Evolutionary conservation across 1,140 invertebrate genomes (phyloP).

Genomic region (Oreohelix idahoensis): DNA sequence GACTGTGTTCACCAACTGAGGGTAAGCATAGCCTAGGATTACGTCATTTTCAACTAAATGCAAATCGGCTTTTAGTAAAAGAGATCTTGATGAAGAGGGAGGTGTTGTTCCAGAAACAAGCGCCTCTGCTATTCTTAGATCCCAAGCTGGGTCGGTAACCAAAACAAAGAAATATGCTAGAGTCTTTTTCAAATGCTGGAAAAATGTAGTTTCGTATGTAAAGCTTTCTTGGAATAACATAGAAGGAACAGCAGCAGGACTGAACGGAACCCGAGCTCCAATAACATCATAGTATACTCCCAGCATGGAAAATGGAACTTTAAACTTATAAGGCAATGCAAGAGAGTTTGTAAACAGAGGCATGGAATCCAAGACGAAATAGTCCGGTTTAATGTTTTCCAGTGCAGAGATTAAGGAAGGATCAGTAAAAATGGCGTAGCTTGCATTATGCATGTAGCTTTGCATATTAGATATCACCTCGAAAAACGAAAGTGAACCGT

Average conservation of each 20-base stretch:
- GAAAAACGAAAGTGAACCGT: background rate
- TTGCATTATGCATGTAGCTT: background rate
- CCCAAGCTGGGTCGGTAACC: background rate
- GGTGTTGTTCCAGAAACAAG: slow-evolving; percentile 24
- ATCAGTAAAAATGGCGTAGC: background rate
- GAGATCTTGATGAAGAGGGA: background rate
- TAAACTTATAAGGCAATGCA: background rate
- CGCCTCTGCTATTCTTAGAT: background rate
- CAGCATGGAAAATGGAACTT: background rate
- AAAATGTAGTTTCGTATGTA: slow-evolving; percentile 35
- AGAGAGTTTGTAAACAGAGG: background rate
- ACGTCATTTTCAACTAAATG: slow-evolving; percentile 47
- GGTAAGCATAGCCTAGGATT: slow-evolving; percentile 47
- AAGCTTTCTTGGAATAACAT: background rate
- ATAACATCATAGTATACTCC: background rate
- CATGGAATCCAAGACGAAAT: background rate
- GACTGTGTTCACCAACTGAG: slow-evolving; percentile 47
- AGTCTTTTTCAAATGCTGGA: slow-evolving; percentile 16
- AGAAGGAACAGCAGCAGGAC: slow-evolving; percentile 13
- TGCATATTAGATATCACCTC: background rate
- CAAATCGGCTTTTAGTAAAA: slow-evolving; percentile 24
- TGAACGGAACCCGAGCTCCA: slow-evolving; percentile 16
- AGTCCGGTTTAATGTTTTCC: background rate
- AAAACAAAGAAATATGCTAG: slow-evolving; percentile 1
- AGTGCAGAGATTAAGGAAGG: background rate